These are phyloP conservation scores for Oscheius sp. DNA, from an alignment of 1,140 invertebrate genomes.

Conservation along the genomic window DNA sequence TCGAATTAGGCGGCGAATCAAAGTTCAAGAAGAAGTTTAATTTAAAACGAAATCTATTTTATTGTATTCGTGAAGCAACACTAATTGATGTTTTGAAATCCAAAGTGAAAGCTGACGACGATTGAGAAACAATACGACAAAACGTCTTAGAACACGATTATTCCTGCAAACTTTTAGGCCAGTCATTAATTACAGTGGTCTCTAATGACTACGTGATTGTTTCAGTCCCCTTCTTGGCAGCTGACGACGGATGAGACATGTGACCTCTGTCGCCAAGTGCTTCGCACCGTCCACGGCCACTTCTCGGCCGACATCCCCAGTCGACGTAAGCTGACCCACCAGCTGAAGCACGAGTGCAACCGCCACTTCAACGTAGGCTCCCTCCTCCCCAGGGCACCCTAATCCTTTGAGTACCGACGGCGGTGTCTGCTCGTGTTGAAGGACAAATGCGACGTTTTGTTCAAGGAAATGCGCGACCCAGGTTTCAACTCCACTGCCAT, in stretches of 20 bases:
- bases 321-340: neutral
- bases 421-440: slow-evolving; percentile 5
- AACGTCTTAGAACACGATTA: too few species aligned
- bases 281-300: neutral
- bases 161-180: too few species aligned
- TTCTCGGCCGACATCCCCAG: neutral
- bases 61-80: too few species aligned
- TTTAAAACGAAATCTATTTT: too few species aligned
- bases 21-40: too few species aligned
- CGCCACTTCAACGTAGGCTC: slow-evolving; percentile 5
- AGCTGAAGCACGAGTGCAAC: slow-evolving; percentile 10
- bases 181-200: too few species aligned
- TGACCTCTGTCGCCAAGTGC: neutral
- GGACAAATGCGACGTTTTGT: neutral
- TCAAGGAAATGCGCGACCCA: neutral
- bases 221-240: neutral
- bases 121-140: too few species aligned
- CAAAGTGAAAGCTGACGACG: too few species aligned
- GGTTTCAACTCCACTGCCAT: neutral
- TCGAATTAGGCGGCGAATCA: too few species aligned
- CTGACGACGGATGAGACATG: neutral
- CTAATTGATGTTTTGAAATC: too few species aligned
- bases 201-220: too few species aligned
- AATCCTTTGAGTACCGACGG: slow-evolving; percentile 4
- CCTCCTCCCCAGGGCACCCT: neutral